Conservation (phyloP, 2,888 invertebrate genomes). For the Drosophila mayaguana region DNA sequence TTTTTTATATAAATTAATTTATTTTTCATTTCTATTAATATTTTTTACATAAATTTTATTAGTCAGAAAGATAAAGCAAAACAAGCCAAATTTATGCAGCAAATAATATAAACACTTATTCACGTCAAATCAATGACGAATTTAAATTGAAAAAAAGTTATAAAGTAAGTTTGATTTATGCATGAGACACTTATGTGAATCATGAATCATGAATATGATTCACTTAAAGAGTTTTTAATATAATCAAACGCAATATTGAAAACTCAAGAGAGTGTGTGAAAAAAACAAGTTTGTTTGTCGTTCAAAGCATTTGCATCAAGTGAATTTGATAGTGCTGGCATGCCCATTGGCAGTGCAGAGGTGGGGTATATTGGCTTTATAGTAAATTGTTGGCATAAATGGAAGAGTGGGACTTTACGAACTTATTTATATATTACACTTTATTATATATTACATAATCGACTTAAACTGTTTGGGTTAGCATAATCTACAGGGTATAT, state of each 20-base stretch:
- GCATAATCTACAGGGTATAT: too few relatives aligned
- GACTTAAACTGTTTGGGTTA: too few relatives aligned
- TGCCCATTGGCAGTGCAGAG: not conserved
- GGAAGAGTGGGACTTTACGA: too few relatives aligned
- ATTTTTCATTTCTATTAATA: not conserved
- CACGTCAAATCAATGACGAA: not conserved
- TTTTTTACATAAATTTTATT: too few relatives aligned
- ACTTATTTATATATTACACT: too few relatives aligned
- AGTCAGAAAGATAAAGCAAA: too few relatives aligned
- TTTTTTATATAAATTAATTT: not conserved
- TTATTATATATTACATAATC: too few relatives aligned
- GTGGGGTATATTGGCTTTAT: not conserved
- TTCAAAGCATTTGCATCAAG: slow-evolving; percentile 10
- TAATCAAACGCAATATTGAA: not conserved
- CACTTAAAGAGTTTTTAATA: slow-evolving; percentile 1
- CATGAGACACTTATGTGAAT: not conserved
- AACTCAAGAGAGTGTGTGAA: slow-evolving; percentile 1
- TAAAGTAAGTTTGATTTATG: not conserved
- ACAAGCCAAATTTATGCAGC: not conserved
- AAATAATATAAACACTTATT: not conserved
- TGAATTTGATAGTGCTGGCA: slow-evolving; percentile 3
- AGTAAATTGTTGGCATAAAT: too few relatives aligned
- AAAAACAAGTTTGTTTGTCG: slow-evolving; percentile 14
- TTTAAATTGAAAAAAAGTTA: not conserved
- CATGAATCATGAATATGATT: slow-evolving; percentile 9